phyloP scores from a whole-genome alignment of 2,113 vertebrate species.

The human (Homo sapiens) region DNA sequence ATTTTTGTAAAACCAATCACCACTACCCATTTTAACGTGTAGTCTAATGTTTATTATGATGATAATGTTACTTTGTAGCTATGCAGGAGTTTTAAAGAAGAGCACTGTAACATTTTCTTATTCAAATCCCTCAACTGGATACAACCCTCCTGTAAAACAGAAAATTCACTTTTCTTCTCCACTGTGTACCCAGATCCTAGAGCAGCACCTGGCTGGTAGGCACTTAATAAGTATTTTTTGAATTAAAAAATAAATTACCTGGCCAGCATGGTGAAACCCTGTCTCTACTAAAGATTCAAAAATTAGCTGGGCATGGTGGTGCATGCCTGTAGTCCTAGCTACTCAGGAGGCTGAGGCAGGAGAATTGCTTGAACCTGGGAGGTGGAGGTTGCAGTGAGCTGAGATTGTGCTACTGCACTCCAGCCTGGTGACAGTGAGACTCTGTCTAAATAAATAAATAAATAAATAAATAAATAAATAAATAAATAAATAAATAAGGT shows the following conservation, averaged over 20 bases:
- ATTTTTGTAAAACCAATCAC: neutral
- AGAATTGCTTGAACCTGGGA: too few relatives aligned
- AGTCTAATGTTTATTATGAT: neutral
- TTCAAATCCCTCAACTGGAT: neutral
- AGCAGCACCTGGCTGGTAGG: neutral
- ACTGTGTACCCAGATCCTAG: neutral
- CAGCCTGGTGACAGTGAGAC: too few relatives aligned
- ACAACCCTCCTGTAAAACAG: neutral
- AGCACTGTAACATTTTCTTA: neutral
- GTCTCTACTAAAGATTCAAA: too few relatives aligned
- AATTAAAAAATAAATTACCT: constrained; percentile 17
- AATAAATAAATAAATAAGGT: neutral
- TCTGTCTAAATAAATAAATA: neutral
- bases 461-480: neutral
- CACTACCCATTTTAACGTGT: neutral
- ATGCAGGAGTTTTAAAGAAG: neutral
- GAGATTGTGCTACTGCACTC: too few relatives aligned
- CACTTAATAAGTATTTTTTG: neutral
- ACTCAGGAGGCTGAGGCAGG: too few relatives aligned
- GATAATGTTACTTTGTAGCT: neutral
- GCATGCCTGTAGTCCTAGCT: too few relatives aligned
- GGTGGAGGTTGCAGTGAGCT: too few relatives aligned
- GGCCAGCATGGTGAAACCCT: too few relatives aligned
- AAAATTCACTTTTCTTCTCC: neutral
- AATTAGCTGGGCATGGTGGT: too few relatives aligned